Base-by-base conservation (phyloP, 2,113 vertebrate genomes). In the Corythaeola cristata region DNA sequence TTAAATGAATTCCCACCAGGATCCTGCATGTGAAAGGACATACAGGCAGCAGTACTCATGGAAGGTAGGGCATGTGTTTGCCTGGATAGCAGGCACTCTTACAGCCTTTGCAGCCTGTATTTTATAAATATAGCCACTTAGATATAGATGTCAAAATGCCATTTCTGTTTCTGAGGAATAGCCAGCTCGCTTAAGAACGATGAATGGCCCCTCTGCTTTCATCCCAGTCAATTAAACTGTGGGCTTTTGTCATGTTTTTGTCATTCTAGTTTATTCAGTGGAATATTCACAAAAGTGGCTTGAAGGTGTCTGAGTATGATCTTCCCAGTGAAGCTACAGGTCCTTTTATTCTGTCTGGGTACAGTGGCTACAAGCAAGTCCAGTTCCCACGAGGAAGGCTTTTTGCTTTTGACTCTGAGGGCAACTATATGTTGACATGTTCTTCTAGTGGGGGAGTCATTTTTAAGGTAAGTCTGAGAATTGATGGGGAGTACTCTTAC, bases 341-440 rank as follows among this genome's bases (percentile, higher is more conserved):
- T 17, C 99, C 99, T 52, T 99, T 99, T 35, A 97, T 99, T 82
- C 98, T 99, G 69, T 99, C 99, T 0, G 99, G 99, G 2, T 99
- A 99, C 97, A 99, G 99, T 1, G 99, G 99, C 26, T 99, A 99
- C 97, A 99, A 99, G 95, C 98, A 99, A 98, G 99, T 99, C 41
- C 99, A 99, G 49, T 98, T 99, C 45, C 99, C 99, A 30, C 97
- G 98, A 32, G 99, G 99, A 55, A 98, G 98, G 23, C 99, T 99
- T 60, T 99, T 99, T 50, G 99, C 99, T 27, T 99, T 99, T 24
- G 99, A 99, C 96, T 99, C 99, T 0, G 99, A 99, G 72, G 99
- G 99, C 49, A 99, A 98, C 72, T 99, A 99, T 55, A 98, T 99
- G 91, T 97, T 99, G 90, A 99, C 99, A 0, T 99, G 99, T 84